Base-by-base conservation (phyloP, 2,888 invertebrate species). In the Pseudococcus longispinus region DNA sequence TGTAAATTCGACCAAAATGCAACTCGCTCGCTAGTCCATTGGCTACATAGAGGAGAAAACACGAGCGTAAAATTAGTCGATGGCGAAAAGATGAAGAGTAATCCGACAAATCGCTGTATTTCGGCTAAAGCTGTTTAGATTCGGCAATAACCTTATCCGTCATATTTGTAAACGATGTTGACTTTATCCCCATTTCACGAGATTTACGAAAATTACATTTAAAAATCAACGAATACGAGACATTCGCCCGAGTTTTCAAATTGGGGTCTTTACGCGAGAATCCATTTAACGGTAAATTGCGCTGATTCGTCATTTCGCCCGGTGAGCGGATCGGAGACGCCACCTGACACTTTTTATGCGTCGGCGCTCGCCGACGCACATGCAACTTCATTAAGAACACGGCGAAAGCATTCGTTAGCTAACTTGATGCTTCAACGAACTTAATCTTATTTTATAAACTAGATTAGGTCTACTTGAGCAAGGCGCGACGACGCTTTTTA, bases 271-370 rank as follows among this genome's bases (percentile, higher is more conserved):
- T 85, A 85, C 65, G 37, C 32, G 37, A 65, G 85, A 85, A 65
- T 85, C 85, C 85, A 85, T 85, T 85, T 85, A 85, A 85, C 85
- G 85, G 85, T 85, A 85, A 85, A 85, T 85, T 85, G 70, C 85
- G 85, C 85, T 85, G 85, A 85, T 85, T 85, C 85, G 85, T 85
- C 85, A 85, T 85, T 70, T 85, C 85, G n/a, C 70, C 70, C 37
- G 37, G 37, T 9, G 37, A 8, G 15, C 20, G n/a, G 85, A 70
- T 70, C 85, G 32, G 65, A 26, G 85, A 55, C 84, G 84, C 51
- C 51, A 84, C 55, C 51, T 51, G 74, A 60, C 55, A 84, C 84
- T 51, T 84, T 84, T 84, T 37, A 84, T 84, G 84, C 84, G 84
- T 84, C 84, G 60, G 60, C 84, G 84, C 84, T 29, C 60, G 37